Base-by-base conservation (phyloP, 23 tunicate species). In the Styela clava region DNA sequence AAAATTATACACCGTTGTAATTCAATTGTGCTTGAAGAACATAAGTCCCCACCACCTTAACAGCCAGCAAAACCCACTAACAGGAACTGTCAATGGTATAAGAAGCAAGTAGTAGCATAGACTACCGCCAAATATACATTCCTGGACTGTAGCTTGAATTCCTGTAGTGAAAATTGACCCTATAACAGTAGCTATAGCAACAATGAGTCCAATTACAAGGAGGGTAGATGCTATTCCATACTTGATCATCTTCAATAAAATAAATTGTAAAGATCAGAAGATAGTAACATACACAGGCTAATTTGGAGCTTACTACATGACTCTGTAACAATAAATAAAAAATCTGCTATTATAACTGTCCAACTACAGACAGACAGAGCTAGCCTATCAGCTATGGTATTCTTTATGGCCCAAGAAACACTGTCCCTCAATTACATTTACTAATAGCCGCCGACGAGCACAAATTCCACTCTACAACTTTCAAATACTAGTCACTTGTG, bases 1-100 rank as follows among this genome's bases (percentile, higher is more conserved):
- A 25, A 25, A 16, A 26, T 65, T 5, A 7, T 26, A 5, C 31
- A 65, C 16, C 7, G 7, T 5, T 7, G 9, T 25, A 28, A 65
- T 33, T 76, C 27, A 76, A 29, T 76, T 76, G 64, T 76, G 81
- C 37, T 76, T 76, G 30, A 89, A 89, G 56, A 78, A 84, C 94
- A 89, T 89, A 0, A 89, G 35, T 35, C 94, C 94, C 44, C 79
- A 27, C 94, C 94, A 89, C 31, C 79, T 89, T 31, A 89, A 61
- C 24, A 89, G 73, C 69, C 87, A 37, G 32, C 68, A 89, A 67
- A 79, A 79, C 34, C 76, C 33, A 19, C 71, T 35, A 19, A 84
- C 94, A 12, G 94, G 94, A 30, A 89, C 3, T 2, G 94, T 89
- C 33, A 84, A 32, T 12, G 87, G 85, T 62, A 89, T 2, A 24